phyloP scores from a whole-genome alignment of 2,113 vertebrate species.

The Apteryx owenii region DNA sequence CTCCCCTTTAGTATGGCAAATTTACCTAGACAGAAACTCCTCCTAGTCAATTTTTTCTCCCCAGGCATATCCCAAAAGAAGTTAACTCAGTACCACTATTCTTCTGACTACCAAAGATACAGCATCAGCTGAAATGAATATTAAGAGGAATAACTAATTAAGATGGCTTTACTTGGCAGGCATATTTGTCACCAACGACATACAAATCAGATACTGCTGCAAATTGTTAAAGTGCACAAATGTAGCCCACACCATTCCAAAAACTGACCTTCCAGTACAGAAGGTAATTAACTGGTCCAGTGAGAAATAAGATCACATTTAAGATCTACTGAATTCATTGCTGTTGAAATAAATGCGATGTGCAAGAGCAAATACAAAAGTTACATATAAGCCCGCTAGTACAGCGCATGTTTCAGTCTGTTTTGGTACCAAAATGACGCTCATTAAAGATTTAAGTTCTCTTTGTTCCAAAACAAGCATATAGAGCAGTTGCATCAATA shows the following conservation, averaged over 20 bases:
- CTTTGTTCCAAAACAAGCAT: background rate
- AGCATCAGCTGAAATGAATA: background rate
- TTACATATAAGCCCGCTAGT: background rate
- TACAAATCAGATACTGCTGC: background rate
- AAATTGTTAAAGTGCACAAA: background rate
- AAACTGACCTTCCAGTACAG: background rate
- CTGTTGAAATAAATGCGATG: background rate
- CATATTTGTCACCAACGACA: background rate
- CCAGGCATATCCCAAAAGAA: background rate
- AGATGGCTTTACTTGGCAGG: background rate
- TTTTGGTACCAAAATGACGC: rapidly evolving
- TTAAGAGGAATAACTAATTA: background rate
- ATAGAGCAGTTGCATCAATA: background rate
- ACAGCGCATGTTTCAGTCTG: background rate
- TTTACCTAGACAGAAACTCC: background rate
- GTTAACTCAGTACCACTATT: background rate
- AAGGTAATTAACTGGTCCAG: rapidly evolving
- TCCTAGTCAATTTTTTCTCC: background rate
- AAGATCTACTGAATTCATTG: background rate
- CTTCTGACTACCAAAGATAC: background rate
- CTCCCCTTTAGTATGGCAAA: background rate
- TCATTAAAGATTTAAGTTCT: background rate
- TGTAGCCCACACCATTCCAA: background rate
- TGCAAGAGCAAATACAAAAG: background rate
- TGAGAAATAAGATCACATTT: background rate